Base-by-base conservation (phyloP, 2,888 invertebrate genomes). In the Erebia palarica region DNA sequence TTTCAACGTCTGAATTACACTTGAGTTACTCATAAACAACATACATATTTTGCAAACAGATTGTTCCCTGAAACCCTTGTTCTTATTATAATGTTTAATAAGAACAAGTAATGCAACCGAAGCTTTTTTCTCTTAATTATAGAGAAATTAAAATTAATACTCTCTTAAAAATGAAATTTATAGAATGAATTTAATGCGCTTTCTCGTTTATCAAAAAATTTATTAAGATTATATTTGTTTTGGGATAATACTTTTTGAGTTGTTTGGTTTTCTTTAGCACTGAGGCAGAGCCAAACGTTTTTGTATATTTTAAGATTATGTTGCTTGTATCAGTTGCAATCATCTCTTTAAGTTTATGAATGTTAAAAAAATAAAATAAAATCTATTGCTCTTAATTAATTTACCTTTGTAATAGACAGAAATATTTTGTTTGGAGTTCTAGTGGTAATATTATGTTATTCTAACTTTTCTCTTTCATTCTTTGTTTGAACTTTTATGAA, bases 161-260 rank as follows among this genome's bases (percentile, higher is more conserved):
- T 70, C 65, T 66, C 36, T 0, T 36, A 7, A 36, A 68, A 59
- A 51, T 61, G 86, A 76, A 82, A 86, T 83, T 83, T 78, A 81
- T 75, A 75, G 80, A 85, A 87, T 87, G 82, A 87, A 88, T 86
- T 89, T 85, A 81, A 81, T 78, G 76, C 72, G 80, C 81, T 76
- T 78, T 83, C 84, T 82, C 81, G 78, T 78, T 77, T 63, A 61
- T 61, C 44, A 44, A 47, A 13, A 21, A 21, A 1, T 14, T 83
- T 78, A 84, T 86, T 86, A 85, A 83, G 84, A 80, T 84, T 82
- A 80, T 82, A 63, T 73, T 84, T 77, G 82, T 84, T 55, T 73
- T 75, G 73, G 65, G 27, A 68, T 71, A 68, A 59, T 53, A 73
- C 21, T 63, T 74, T 75, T 73, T 75, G 70, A 63, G 68, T 68